Evolutionary conservation across 2,113 vertebrate species (phyloP).

Genomic region (Gobius niger): DNA sequence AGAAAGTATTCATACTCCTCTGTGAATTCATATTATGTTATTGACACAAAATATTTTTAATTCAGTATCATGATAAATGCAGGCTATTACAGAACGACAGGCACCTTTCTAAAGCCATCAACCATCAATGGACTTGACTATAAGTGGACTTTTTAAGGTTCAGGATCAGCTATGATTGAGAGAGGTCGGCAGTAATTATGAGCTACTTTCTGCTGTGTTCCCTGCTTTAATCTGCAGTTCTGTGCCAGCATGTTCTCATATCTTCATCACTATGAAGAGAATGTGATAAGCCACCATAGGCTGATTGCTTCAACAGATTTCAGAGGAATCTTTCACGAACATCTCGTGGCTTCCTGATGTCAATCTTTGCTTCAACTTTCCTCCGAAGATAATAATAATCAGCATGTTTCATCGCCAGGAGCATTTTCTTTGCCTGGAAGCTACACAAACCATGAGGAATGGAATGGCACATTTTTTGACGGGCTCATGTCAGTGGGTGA

Average conservation of each 20-base stretch:
- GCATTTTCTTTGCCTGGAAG: constrained; percentile 26
- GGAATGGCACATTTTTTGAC: constrained; percentile 1
- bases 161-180: no score
- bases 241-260: constrained; percentile 13
- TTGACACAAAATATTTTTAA: no score
- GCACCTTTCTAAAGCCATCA: no score
- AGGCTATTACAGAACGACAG: no score
- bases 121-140: no score
- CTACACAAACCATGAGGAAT: background rate
- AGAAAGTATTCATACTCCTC: no score
- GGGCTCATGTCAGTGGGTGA: background rate
- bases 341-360: constrained; percentile 32
- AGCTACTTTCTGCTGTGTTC: no score
- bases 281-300: constrained; percentile 41
- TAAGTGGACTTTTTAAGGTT: no score
- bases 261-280: constrained; percentile 26
- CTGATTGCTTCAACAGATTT: constrained; percentile 50
- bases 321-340: constrained; percentile 27
- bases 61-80: no score
- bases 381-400: constrained; percentile 47
- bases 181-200: no score
- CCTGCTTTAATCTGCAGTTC: background rate
- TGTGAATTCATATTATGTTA: no score
- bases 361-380: constrained; percentile 16
- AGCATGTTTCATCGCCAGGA: constrained; percentile 34